Percentiles rank a stretch among this genome's conserved stretches.
These are phyloP conservation scores for Notothenia rossii DNA, from an alignment of 2,113 vertebrate genomes.

Conservation along the genomic window DNA sequence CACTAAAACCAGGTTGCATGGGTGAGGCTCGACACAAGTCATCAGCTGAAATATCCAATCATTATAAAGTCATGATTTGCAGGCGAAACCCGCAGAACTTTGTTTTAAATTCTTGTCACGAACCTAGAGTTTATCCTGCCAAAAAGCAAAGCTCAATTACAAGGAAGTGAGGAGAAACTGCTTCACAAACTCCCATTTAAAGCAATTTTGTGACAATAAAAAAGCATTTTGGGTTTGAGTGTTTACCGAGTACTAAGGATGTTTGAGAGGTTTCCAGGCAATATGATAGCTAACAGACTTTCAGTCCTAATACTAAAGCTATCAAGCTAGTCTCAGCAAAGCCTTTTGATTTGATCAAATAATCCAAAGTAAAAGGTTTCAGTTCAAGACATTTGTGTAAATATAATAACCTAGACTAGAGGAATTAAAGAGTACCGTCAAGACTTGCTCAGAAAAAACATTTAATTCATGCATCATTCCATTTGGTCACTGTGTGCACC, in stretches of 20 bases:
- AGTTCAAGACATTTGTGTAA: not conserved
- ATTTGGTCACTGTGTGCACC: conserved; percentile 21
- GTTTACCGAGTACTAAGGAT: not conserved
- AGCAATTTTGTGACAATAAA: not conserved
- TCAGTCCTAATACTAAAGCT: not conserved
- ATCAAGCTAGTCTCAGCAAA: not conserved
- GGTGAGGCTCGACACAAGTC: not conserved
- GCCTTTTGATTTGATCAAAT: not conserved
- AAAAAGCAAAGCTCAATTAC: not conserved
- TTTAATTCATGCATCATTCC: not conserved
- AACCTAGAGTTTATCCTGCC: not conserved
- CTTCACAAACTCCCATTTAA: not conserved
- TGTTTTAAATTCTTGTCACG: conserved; percentile 1
- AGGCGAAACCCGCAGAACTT: conserved; percentile 13
- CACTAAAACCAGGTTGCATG: not conserved
- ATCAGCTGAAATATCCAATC: not conserved
- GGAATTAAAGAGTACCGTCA: no score
- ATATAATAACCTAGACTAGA: no score
- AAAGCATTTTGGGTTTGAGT: no score
- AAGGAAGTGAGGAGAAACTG: not conserved
- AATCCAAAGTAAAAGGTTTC: not conserved
- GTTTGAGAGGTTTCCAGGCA: not conserved
- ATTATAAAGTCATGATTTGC: conserved; percentile 21
- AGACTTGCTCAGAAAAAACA: not conserved
- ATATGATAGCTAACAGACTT: not conserved